phyloP scores from a whole-genome alignment of 2,888 invertebrate genomes.

The Piscicola geometra region DNA sequence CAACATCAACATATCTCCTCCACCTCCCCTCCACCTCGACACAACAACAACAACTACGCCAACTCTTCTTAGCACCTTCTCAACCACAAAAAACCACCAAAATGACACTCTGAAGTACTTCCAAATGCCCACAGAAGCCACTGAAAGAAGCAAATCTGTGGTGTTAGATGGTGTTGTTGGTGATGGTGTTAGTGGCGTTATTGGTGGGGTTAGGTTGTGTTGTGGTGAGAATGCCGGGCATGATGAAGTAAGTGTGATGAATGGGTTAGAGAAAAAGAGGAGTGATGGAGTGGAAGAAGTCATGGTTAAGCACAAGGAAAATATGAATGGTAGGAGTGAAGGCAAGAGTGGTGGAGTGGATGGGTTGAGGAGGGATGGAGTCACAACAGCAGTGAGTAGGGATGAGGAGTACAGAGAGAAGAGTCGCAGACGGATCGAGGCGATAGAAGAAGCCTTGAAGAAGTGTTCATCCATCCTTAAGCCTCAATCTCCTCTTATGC shows the following conservation, averaged over 20 bases:
- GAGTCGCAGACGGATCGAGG: not conserved
- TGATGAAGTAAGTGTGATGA: not conserved
- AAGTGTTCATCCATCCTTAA: not conserved
- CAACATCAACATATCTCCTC: too few species aligned
- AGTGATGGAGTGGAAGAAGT: not conserved
- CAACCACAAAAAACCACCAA: too few species aligned
- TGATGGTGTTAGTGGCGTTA: too few species aligned
- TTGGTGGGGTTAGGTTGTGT: too few species aligned
- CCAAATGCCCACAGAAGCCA: too few species aligned
- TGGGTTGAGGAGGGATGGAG: not conserved
- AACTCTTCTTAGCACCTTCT: too few species aligned
- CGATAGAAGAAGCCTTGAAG: not conserved
- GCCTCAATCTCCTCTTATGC: too few species aligned
- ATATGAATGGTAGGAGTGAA: not conserved
- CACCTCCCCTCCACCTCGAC: too few species aligned
- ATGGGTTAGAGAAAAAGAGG: not conserved
- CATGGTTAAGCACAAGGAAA: not conserved
- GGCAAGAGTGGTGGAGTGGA: not conserved
- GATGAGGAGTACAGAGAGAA: not conserved
- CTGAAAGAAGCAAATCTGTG: too few species aligned
- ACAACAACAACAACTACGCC: too few species aligned
- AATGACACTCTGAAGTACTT: too few species aligned
- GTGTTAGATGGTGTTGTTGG: too few species aligned
- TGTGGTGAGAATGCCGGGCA: not conserved
- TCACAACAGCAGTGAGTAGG: not conserved